Evolutionary conservation across 2,797 vertebrate species (phyloP).

Genomic region (Melanogrammus aeglefinus): DNA sequence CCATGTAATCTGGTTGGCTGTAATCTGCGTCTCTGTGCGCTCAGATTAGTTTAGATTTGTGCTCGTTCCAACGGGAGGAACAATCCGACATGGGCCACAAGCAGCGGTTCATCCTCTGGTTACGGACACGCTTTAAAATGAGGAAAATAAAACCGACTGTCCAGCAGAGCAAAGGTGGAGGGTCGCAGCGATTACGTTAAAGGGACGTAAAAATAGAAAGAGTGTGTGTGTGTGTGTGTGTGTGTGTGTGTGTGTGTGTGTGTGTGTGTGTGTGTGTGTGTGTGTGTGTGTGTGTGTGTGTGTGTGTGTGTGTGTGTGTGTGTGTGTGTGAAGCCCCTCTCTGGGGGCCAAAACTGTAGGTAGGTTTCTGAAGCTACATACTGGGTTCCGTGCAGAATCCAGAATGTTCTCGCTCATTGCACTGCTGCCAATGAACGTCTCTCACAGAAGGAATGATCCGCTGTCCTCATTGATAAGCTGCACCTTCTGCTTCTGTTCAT

Average conservation of each 20-base stretch:
- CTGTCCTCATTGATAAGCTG: no score
- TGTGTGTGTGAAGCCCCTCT: background rate
- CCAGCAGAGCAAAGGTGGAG: background rate
- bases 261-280: background rate
- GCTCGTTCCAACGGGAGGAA: constrained; percentile 47
- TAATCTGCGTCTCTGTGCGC: constrained; percentile 65
- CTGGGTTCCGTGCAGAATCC: no score
- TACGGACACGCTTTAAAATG: constrained; percentile 2
- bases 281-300: background rate
- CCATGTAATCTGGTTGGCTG: constrained; percentile 65
- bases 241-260: background rate
- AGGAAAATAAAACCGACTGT: background rate
- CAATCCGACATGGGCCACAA: constrained; percentile 21
- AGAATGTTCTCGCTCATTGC: no score
- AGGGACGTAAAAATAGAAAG: background rate
- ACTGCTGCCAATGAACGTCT: no score
- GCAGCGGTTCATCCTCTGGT: constrained; percentile 5
- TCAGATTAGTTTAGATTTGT: constrained; percentile 67
- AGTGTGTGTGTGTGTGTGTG: background rate
- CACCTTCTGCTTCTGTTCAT: no score
- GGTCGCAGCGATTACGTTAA: background rate
- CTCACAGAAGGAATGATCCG: no score
- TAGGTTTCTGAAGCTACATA: no score
- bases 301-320: background rate
- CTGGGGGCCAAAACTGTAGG: background rate